Conservation (phyloP, 2,113 vertebrate species). For the Pica pica region DNA sequence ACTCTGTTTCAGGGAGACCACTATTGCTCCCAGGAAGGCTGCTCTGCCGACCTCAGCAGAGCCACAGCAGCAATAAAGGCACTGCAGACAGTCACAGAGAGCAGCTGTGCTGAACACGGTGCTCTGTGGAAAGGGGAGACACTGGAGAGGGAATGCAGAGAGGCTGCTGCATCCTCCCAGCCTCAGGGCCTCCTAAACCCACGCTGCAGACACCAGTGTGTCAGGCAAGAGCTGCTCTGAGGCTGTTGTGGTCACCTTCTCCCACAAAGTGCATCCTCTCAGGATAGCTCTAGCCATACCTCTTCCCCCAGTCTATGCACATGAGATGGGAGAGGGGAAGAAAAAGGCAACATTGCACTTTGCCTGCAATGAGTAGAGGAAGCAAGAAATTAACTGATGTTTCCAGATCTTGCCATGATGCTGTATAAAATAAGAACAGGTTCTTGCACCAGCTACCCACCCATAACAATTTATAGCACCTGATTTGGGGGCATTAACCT, state of each 20-base stretch:
- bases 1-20: background rate
- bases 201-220: accelerated
- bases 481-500: slow-evolving; percentile 27
- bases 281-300: background rate
- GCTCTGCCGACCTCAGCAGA: background rate
- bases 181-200: background rate
- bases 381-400: background rate
- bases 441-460: background rate
- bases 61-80: background rate
- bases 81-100: background rate
- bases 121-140: background rate
- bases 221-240: background rate
- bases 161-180: background rate
- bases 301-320: background rate
- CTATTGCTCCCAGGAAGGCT: accelerated
- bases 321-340: background rate
- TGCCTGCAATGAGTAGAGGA: background rate
- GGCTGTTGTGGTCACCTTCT: background rate
- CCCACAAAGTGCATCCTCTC: background rate
- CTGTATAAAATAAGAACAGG: background rate
- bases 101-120: accelerated
- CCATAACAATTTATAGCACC: background rate
- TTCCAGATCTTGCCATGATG: background rate
- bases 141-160: background rate
- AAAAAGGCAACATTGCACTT: background rate